These are phyloP conservation scores for Scaptomyza cyrtandrae DNA, from an alignment of 2,888 invertebrate genomes.

Conservation along the genomic window DNA sequence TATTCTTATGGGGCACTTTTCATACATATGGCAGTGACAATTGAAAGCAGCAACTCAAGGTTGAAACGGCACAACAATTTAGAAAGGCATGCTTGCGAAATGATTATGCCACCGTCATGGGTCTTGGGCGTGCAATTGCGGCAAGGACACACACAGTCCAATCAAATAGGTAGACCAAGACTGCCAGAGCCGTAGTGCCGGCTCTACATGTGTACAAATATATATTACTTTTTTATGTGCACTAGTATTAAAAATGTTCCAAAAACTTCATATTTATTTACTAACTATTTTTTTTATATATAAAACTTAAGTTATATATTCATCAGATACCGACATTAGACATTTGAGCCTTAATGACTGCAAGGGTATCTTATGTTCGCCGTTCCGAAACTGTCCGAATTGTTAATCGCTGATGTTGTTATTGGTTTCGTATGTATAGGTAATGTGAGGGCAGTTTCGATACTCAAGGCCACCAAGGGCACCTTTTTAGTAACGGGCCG, in stretches of 20 bases:
- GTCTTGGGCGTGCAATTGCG: conserved; percentile 47
- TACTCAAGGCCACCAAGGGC: conserved; percentile 50
- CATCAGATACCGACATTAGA: not conserved
- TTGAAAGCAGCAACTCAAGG: conserved; percentile 53
- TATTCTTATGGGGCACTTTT: conserved; percentile 1
- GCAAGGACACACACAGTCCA: conserved; percentile 49
- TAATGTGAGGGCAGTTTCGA: conserved; percentile 11
- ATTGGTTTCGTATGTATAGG: not conserved
- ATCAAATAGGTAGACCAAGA: conserved; percentile 17
- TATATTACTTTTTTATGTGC: too few relatives aligned
- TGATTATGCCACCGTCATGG: conserved; percentile 44
- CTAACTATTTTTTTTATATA: not conserved
- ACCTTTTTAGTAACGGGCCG: conserved; percentile 9
- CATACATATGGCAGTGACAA: conserved; percentile 16
- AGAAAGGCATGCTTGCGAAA: conserved; percentile 64
- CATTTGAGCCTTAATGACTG: not conserved
- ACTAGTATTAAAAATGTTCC: not conserved
- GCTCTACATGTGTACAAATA: not conserved
- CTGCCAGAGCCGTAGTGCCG: not conserved
- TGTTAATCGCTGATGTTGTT: conserved; percentile 20
- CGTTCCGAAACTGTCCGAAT: not conserved
- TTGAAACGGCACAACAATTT: conserved; percentile 44
- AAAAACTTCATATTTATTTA: too few relatives aligned
- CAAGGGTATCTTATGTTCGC: not conserved
- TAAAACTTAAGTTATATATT: not conserved